These are phyloP conservation scores for Enteromius trimaculatus DNA, from an alignment of 2,797 vertebrate species.

Conservation along the genomic window DNA sequence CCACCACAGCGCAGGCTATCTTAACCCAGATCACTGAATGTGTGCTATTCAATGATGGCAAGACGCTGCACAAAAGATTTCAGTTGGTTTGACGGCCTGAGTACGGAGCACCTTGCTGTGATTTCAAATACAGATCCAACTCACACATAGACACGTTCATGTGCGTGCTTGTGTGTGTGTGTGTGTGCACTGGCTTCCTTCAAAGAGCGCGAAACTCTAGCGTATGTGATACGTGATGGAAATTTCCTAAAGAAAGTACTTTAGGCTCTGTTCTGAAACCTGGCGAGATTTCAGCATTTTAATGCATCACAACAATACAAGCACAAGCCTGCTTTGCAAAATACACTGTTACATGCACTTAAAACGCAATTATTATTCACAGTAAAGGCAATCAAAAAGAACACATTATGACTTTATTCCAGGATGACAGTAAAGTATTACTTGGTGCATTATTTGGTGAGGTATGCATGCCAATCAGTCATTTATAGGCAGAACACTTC, in stretches of 20 bases:
- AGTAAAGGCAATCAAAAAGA: neutral
- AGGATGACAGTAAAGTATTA: no score
- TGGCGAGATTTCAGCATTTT: neutral
- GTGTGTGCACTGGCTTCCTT: neutral
- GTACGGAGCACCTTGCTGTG: neutral
- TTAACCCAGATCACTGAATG: constrained; percentile 41
- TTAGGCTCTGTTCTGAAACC: neutral
- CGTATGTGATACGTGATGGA: neutral
- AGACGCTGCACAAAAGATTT: constrained; percentile 15
- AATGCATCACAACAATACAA: neutral
- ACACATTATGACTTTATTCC: neutral
- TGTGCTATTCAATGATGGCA: neutral
- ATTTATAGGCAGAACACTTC: no score
- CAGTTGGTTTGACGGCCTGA: neutral
- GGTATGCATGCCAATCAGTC: no score
- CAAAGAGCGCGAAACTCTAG: neutral
- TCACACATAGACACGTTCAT: neutral
- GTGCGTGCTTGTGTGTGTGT: neutral
- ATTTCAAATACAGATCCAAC: neutral
- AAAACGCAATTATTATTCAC: neutral
- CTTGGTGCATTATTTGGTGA: no score
- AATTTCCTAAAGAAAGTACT: neutral
- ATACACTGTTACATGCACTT: neutral
- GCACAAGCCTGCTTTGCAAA: neutral
- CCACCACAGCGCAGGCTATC: constrained; percentile 16